Evolutionary conservation across 2,113 vertebrate genomes (phyloP).

Genomic region (Saimiri boliviensis): DNA sequence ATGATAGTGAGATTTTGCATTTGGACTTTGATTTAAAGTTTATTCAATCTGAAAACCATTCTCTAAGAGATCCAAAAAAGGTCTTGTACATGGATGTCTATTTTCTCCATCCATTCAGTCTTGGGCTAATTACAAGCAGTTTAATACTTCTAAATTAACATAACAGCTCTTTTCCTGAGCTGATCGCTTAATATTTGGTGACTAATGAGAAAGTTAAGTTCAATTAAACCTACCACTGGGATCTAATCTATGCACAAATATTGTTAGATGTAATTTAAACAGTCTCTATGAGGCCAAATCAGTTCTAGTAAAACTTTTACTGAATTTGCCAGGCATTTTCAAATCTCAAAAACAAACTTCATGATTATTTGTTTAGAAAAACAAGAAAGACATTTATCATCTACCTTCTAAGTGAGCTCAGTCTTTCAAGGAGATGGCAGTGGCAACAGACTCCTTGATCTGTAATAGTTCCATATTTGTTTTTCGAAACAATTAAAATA

Average conservation of each 20-base stretch:
- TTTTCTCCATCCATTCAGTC: not conserved
- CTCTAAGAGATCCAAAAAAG: not conserved
- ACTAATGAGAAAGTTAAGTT: conserved; percentile 32
- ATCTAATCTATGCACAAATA: conserved; percentile 21
- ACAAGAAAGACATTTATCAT: not conserved
- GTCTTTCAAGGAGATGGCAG: not conserved
- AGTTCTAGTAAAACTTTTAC: not conserved
- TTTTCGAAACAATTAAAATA: not conserved
- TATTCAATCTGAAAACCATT: not conserved
- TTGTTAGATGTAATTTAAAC: conserved; percentile 3
- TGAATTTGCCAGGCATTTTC: not conserved
- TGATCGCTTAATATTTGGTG: conserved; percentile 34
- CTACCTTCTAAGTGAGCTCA: not conserved
- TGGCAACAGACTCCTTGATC: not conserved
- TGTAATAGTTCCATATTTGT: too few relatives aligned
- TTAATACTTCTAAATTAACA: conserved; percentile 29
- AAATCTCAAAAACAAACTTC: not conserved
- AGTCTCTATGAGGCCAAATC: not conserved
- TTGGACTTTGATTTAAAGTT: not conserved
- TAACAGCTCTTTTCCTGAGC: not conserved
- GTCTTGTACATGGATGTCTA: not conserved
- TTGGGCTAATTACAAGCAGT: not conserved
- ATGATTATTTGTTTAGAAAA: not conserved
- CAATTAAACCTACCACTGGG: not conserved
- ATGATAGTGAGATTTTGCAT: not conserved